Evolutionary conservation across 2,797 vertebrate species (phyloP), one percentile per base, ranked within the genome.

Genomic region (Pseudochaenichthys georgianus): DNA sequence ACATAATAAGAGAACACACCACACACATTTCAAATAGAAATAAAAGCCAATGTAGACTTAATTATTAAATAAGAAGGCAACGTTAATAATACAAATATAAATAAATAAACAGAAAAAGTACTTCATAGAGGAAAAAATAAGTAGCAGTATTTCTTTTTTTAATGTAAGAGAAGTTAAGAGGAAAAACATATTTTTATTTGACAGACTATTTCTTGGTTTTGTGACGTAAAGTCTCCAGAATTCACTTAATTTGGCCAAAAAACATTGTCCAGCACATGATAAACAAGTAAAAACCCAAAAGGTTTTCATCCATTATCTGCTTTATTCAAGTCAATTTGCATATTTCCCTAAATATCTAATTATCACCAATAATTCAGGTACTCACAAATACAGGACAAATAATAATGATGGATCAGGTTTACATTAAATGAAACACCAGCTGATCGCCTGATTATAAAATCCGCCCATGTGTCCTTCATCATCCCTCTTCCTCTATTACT

Each of bases 401-500:
- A 50, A 34, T 34, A 34, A 34, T 34, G 34, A 34, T 34, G 8
- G 0, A 1, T 34, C 34, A 34, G 34, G 34, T 34, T 34, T 34
- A 38, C 34, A 38, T 38, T 38, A 7, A 9, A 54, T 28, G 28
- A 63, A 69, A 74, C 6, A 79, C 17, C 60, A 63, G 23, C 64
- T 58, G 55, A 79, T 59, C 6, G 1, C 48, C 64, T 51, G 48
- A 51, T 65, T 63, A 53, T 38, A 60, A 66, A 70, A 72, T 23
- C 38, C 41, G 7, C 31, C 28, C 1, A 1, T 31, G 38, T 71
- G 70, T 77, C 55, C 69, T 69, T 60, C 43, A 43, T 70, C 61
- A 54, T n/a, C 15, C 4, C 45, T 52, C 63, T 76, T 79, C 74
- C 57, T 70, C 52, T 54, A 9, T 74, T 41, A 50, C 62, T 69